These are phyloP conservation scores for Sinonovacula constricta DNA, from an alignment of 1,140 invertebrate genomes.

Conservation along the genomic window DNA sequence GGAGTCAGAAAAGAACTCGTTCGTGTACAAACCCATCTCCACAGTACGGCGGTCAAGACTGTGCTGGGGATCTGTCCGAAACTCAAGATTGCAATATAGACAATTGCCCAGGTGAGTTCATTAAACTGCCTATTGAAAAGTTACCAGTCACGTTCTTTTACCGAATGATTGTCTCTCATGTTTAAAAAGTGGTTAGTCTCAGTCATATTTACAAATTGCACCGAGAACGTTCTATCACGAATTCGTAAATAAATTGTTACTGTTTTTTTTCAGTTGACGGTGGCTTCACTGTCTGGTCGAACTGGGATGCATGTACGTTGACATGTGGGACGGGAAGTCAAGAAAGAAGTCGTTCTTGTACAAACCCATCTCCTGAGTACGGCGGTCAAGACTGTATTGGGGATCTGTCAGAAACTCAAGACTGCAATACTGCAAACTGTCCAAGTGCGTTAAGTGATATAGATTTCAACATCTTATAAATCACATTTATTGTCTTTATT, in stretches of 20 bases:
- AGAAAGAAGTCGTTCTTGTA: constrained; percentile 44
- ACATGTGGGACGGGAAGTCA: constrained; percentile 54
- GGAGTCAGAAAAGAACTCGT: constrained; percentile 14
- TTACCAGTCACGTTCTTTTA: constrained; percentile 57
- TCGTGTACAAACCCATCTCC: constrained; percentile 49
- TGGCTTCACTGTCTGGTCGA: constrained; percentile 51
- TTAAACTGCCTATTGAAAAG: constrained; percentile 17
- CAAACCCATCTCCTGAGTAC: constrained; percentile 47
- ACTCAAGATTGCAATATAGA: constrained; percentile 32
- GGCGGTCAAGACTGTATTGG: constrained; percentile 44
- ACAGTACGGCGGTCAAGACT: constrained; percentile 41
- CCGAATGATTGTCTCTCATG: constrained; percentile 58
- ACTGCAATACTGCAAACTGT: constrained; percentile 45
- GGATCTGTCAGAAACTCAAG: neutral
- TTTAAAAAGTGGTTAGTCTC: constrained; percentile 52
- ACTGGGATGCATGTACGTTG: constrained; percentile 32
- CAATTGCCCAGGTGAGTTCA: constrained; percentile 51
- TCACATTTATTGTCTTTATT: neutral
- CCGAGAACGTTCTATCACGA: too few relatives aligned
- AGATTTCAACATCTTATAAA: neutral
- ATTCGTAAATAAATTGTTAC: too few relatives aligned
- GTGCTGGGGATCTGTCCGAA: constrained; percentile 34
- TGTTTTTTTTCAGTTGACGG: constrained; percentile 49
- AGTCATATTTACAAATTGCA: constrained; percentile 49
- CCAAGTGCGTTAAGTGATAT: constrained; percentile 1